phyloP scores from a whole-genome alignment of 2,888 invertebrate species.

The Theretra japonica region DNA sequence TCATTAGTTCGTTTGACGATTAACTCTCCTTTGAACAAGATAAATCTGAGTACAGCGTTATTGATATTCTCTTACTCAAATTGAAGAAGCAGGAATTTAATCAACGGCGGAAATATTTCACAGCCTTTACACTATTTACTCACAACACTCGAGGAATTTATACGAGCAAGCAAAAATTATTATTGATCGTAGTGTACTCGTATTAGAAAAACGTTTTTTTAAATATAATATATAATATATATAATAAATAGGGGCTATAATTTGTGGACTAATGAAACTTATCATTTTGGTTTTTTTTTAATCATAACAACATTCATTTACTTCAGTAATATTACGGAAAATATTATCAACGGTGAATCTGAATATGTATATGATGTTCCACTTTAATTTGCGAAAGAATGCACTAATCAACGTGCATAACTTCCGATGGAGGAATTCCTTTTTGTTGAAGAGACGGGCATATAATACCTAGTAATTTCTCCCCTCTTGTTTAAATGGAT shows the following conservation, averaged over 20 bases:
- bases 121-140: not conserved
- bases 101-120: not conserved
- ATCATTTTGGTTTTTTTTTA: too few relatives aligned
- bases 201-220: not conserved
- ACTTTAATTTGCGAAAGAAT: not conserved
- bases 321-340: too few relatives aligned
- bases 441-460: conserved; percentile 1
- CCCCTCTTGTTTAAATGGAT: conserved; percentile 18
- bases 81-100: conserved; percentile 3
- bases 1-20: not conserved
- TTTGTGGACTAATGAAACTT: not conserved
- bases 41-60: not conserved
- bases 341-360: too few relatives aligned
- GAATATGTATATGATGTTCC: not conserved
- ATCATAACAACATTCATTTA: too few relatives aligned
- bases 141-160: not conserved
- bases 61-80: not conserved
- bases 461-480: conserved; percentile 2
- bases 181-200: too few relatives aligned
- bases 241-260: too few relatives aligned
- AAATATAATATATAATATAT: too few relatives aligned
- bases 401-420: not conserved
- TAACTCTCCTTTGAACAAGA: conserved; percentile 4
- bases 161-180: not conserved
- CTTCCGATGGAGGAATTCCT: not conserved